These are phyloP conservation scores for Anthophora plumipes DNA, from an alignment of 2,888 invertebrate genomes.

Conservation along the genomic window DNA sequence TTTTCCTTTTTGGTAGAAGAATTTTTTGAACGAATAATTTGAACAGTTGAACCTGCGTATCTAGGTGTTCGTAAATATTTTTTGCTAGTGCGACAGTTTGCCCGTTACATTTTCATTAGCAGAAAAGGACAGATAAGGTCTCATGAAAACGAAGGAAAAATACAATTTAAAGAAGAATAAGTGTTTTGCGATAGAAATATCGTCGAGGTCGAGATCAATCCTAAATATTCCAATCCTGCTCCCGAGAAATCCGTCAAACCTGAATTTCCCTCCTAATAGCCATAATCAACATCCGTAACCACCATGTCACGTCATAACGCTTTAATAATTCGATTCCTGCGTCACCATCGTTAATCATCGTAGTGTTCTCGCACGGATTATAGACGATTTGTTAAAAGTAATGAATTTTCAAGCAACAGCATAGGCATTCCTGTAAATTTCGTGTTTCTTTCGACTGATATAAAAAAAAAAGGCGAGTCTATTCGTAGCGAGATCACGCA, in stretches of 20 bases:
- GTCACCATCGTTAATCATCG: conserved; percentile 68
- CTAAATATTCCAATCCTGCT: conserved; percentile 9
- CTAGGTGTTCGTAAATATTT: background rate
- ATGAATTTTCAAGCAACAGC: background rate
- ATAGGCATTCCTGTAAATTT: too few species aligned
- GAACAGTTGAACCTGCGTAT: background rate
- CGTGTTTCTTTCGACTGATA: background rate
- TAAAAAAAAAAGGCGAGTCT: conserved; percentile 6
- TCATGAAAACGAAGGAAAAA: too few species aligned
- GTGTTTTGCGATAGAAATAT: conserved; percentile 12
- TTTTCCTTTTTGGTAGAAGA: background rate
- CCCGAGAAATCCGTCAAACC: conserved; percentile 23
- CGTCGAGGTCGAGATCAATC: conserved; percentile 62
- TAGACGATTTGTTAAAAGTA: conserved; percentile 8
- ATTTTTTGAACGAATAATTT: background rate
- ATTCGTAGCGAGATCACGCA: conserved; percentile 69
- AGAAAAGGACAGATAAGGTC: background rate
- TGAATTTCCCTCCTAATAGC: conserved; percentile 36
- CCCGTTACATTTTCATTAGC: background rate
- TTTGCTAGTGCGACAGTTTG: background rate
- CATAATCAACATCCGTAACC: conserved; percentile 54
- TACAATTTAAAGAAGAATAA: background rate
- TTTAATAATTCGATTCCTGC: conserved; percentile 73
- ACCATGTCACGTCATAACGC: conserved; percentile 67
- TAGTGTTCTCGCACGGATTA: conserved; percentile 68